A percentile compares a stretch with the other conserved stretches of the same genome.
Conservation (phyloP, 2,888 invertebrate species). For the Acanthopleura granulata region DNA sequence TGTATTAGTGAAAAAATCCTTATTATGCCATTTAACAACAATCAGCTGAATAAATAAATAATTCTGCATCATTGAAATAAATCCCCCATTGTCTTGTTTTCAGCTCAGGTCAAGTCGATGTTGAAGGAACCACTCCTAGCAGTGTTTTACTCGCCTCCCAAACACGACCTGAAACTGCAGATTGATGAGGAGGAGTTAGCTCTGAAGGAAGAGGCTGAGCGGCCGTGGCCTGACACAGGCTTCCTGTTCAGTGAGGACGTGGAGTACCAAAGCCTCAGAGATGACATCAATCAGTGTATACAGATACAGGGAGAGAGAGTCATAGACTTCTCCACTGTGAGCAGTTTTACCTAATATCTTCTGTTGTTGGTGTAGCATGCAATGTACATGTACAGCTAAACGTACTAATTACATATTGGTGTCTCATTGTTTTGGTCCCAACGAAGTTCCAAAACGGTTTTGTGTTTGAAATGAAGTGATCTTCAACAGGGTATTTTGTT, state of each 20-base stretch:
- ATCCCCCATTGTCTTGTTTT: neutral
- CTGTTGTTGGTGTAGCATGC: too few relatives aligned
- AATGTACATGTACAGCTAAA: too few relatives aligned
- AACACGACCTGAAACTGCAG: conserved; percentile 59
- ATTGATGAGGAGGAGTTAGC: conserved; percentile 60
- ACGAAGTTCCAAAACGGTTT: too few relatives aligned
- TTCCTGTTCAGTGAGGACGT: conserved; percentile 62
- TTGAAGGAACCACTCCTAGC: conserved; percentile 58
- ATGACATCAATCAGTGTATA: conserved; percentile 54
- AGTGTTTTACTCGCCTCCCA: conserved; percentile 63
- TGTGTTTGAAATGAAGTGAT: too few relatives aligned
- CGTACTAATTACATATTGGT: too few relatives aligned
- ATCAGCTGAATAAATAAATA: too few relatives aligned
- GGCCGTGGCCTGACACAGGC: conserved; percentile 65
- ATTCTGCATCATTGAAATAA: too few relatives aligned
- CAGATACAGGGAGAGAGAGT: conserved; percentile 55
- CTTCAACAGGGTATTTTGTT: too few relatives aligned
- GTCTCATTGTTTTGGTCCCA: too few relatives aligned
- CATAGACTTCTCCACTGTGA: conserved; percentile 52
- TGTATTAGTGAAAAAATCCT: too few relatives aligned
- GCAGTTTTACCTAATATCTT: conserved; percentile 16
- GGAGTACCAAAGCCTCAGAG: conserved; percentile 55
- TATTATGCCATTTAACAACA: too few relatives aligned
- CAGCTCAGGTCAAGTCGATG: conserved; percentile 61
- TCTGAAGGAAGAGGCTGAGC: conserved; percentile 46